phyloP scores from a whole-genome alignment of 2,888 invertebrate genomes.

The Anagyrus pseudococci region DNA sequence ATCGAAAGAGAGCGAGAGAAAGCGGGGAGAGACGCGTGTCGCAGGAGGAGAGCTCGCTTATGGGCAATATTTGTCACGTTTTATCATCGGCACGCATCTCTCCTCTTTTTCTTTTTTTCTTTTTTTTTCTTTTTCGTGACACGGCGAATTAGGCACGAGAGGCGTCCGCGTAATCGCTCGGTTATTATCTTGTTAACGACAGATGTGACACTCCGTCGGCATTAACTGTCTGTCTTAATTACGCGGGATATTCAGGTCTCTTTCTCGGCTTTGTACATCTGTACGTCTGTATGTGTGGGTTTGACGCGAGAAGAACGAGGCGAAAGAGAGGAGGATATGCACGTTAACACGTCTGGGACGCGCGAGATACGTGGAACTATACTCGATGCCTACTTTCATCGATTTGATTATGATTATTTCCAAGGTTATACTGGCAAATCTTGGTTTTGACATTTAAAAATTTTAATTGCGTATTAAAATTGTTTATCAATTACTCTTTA shows the following conservation, averaged over 20 bases:
- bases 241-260: constrained; percentile 23
- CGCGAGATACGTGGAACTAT: too few species aligned
- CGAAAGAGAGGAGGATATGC: constrained; percentile 3
- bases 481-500: too few species aligned
- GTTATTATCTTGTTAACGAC: constrained; percentile 59
- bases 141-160: constrained; percentile 54
- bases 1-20: too few species aligned
- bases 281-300: too few species aligned
- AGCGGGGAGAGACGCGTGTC: too few species aligned
- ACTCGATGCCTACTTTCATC: too few species aligned
- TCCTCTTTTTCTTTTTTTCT: neutral
- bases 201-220: constrained; percentile 37
- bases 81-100: constrained; percentile 55
- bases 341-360: too few species aligned
- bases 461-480: too few species aligned
- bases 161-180: constrained; percentile 54
- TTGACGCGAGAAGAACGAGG: neutral
- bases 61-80: constrained; percentile 59
- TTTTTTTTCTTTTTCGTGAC: constrained; percentile 1
- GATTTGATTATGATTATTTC: too few species aligned
- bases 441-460: too few species aligned
- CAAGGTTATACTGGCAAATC: too few species aligned
- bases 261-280: neutral
- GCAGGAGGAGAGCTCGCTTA: constrained; percentile 44
- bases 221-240: constrained; percentile 37